A percentile compares a stretch with the other conserved stretches of the same genome.
Evolutionary conservation across 2,888 invertebrate species (phyloP).

Genomic region (Camponotus fellah): DNA sequence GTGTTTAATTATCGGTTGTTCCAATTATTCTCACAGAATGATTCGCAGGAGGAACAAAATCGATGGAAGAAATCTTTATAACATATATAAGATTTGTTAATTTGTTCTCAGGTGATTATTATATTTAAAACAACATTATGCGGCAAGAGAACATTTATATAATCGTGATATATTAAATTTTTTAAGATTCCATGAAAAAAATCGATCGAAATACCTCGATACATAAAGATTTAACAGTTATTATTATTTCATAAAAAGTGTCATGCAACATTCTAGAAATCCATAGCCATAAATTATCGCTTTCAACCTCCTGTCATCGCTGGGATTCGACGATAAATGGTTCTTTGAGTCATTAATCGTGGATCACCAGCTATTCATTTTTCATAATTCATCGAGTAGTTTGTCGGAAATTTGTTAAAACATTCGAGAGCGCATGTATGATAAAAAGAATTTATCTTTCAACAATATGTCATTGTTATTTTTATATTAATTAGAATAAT

Average conservation of each 20-base stretch:
- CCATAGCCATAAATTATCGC: slow-evolving; percentile 42
- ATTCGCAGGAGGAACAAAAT: slow-evolving; percentile 12
- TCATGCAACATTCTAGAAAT: slow-evolving; percentile 10
- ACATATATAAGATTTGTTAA: not conserved
- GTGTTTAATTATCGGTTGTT: slow-evolving; percentile 62
- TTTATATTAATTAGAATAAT: not conserved
- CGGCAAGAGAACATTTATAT: not conserved
- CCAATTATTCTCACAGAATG: slow-evolving; percentile 9
- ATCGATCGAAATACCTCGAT: slow-evolving; percentile 2
- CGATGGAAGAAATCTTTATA: not conserved
- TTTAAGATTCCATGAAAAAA: not conserved
- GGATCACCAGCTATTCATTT: slow-evolving; percentile 49
- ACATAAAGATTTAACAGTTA: slow-evolving; percentile 7
- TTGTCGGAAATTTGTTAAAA: slow-evolving; percentile 31
- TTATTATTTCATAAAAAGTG: slow-evolving; percentile 36
- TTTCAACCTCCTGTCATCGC: slow-evolving; percentile 32
- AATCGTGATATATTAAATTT: slow-evolving; percentile 5
- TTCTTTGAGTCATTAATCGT: slow-evolving; percentile 41
- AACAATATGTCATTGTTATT: not conserved
- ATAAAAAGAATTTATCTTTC: not conserved
- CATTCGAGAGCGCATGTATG: not conserved
- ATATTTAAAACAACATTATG: not conserved
- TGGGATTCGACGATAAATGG: slow-evolving; percentile 42
- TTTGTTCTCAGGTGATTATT: not conserved
- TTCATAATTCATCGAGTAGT: slow-evolving; percentile 46